Percentiles rank a stretch among this genome's conserved stretches.
phyloP scores from a whole-genome alignment of 2,113 vertebrate genomes.

The Passer montanus region DNA sequence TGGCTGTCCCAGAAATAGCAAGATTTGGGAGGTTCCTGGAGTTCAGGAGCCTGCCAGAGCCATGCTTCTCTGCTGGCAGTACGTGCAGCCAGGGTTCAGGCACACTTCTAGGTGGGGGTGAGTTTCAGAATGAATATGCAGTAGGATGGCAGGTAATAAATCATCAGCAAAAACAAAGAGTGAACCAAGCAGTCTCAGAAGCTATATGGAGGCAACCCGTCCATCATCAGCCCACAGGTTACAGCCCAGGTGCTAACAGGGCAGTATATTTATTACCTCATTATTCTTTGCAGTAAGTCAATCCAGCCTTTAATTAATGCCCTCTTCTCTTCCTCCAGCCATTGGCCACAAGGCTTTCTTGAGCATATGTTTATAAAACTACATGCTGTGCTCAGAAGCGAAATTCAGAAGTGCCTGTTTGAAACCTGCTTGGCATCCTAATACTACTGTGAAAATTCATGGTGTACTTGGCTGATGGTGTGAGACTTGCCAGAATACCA shows the following conservation, averaged over 20 bases:
- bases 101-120: background rate
- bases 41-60: background rate
- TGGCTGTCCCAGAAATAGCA: background rate
- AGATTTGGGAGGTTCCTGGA: background rate
- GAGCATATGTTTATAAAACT: slow-evolving; percentile 28
- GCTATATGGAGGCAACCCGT: background rate
- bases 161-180: slow-evolving; percentile 34
- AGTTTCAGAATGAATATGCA: slow-evolving; percentile 22
- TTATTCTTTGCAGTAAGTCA: slow-evolving; percentile 51
- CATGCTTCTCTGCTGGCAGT: background rate
- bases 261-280: slow-evolving; percentile 44
- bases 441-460: background rate
- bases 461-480: background rate
- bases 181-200: slow-evolving; percentile 21
- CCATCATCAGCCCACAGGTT: background rate
- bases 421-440: slow-evolving; percentile 22
- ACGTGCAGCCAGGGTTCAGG: slow-evolving; percentile 1
- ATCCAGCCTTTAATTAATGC: slow-evolving; percentile 31
- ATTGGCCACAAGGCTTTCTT: background rate
- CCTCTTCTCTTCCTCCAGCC: background rate
- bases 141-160: slow-evolving; percentile 49
- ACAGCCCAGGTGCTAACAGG: slow-evolving; percentile 51
- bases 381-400: background rate
- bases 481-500: background rate
- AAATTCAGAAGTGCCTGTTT: background rate